These are phyloP conservation scores for Sphinx pinastri DNA, from an alignment of 2,888 invertebrate genomes.

Conservation along the genomic window DNA sequence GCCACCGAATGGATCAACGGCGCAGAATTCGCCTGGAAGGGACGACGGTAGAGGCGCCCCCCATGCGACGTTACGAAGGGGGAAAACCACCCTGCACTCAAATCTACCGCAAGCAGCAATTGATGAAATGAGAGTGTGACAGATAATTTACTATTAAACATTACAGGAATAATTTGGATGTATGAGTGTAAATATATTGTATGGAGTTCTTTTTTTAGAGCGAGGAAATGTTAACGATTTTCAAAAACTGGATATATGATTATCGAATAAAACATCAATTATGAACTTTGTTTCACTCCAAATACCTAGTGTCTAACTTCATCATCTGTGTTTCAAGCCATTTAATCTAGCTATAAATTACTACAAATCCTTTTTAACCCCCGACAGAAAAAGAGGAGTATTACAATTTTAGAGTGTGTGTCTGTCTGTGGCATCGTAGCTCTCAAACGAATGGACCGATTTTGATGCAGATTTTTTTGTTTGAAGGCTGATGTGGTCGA, in stretches of 20 bases:
- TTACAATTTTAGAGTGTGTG: too few relatives aligned
- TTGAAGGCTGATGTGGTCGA: too few relatives aligned
- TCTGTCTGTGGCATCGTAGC: too few relatives aligned
- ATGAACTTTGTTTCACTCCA: constrained; percentile 11
- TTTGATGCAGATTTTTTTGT: too few relatives aligned
- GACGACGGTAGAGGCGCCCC: constrained; percentile 62
- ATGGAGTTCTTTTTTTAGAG: constrained; percentile 58
- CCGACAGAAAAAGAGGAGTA: too few relatives aligned
- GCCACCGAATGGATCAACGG: constrained; percentile 85
- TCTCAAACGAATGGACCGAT: too few relatives aligned
- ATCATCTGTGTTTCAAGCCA: not conserved
- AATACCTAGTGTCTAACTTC: too few relatives aligned
- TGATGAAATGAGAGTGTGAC: constrained; percentile 96
- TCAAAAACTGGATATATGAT: constrained; percentile 67
- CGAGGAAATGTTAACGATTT: constrained; percentile 68
- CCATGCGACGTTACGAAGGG: constrained; percentile 74
- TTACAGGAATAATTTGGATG: constrained; percentile 59
- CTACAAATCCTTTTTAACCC: not conserved
- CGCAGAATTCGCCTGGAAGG: constrained; percentile 66
- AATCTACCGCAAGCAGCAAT: constrained; percentile 92
- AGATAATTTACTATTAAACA: constrained; percentile 64
- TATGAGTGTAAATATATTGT: constrained; percentile 68
- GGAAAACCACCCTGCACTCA: constrained; percentile 78
- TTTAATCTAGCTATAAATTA: constrained; percentile 1
- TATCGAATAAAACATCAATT: constrained; percentile 64